Evolutionary conservation across 1,140 invertebrate species (phyloP).

Genomic region (Brachionus manjavacas): DNA sequence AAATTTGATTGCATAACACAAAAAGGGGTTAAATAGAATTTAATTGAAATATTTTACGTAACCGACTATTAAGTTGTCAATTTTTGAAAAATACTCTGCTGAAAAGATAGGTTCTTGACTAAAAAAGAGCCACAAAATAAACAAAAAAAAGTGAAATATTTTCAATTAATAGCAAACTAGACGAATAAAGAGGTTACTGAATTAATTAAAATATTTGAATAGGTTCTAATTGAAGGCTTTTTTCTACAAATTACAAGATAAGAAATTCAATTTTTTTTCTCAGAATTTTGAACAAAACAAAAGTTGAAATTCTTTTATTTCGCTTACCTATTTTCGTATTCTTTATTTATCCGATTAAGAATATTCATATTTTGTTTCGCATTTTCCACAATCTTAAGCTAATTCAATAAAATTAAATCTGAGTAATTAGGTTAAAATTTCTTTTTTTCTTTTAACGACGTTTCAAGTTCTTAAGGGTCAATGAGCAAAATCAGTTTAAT

Average conservation of each 20-base stretch:
- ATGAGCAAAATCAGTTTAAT: slow-evolving; percentile 4
- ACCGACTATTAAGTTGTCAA: background rate
- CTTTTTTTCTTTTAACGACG: background rate
- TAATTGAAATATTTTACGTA: background rate
- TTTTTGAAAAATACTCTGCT: background rate
- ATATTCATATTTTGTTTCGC: background rate
- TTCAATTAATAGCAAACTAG: background rate
- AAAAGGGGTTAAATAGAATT: background rate
- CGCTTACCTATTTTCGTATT: background rate
- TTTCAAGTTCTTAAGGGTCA: slow-evolving; percentile 35
- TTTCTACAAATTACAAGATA: slow-evolving; percentile 25
- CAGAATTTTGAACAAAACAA: background rate
- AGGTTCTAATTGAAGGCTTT: background rate
- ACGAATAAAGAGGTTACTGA: slow-evolving; percentile 18
- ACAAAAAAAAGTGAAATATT: background rate
- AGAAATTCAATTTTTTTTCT: slow-evolving; percentile 19
- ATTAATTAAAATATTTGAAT: slow-evolving; percentile 30
- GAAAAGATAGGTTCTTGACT: background rate
- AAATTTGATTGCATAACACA: background rate
- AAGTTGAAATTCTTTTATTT: slow-evolving; percentile 29
- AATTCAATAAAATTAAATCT: slow-evolving; percentile 38
- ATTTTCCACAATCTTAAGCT: slow-evolving; percentile 36
- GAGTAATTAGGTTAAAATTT: slow-evolving; percentile 26
- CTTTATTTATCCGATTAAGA: slow-evolving; percentile 16
- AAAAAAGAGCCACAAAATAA: background rate